Evolutionary conservation across 1,140 invertebrate species (phyloP).

Genomic region (Sinonovacula constricta): DNA sequence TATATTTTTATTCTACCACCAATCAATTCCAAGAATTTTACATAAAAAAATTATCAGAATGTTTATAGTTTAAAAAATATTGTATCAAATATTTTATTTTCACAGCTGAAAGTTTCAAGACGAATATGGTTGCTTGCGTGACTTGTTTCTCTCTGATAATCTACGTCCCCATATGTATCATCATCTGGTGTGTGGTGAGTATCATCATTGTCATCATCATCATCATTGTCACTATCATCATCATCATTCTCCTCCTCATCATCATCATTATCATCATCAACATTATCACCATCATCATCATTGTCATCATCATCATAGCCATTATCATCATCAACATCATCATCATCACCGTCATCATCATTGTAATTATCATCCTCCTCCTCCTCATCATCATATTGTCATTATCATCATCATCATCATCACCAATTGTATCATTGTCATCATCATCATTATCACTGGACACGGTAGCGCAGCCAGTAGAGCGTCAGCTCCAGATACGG

Average conservation of each 20-base stretch:
- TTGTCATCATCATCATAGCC: background rate
- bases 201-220: background rate
- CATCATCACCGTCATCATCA: background rate
- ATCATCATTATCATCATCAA: background rate
- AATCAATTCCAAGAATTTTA: too few relatives aligned
- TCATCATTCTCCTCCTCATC: background rate
- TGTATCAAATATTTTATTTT: too few relatives aligned
- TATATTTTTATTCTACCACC: too few relatives aligned
- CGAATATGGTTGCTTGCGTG: conserved; percentile 46
- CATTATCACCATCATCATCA: background rate
- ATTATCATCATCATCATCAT: too few relatives aligned
- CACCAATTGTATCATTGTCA: too few relatives aligned
- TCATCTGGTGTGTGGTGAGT: conserved; percentile 43
- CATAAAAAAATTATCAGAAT: too few relatives aligned
- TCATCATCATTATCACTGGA: too few relatives aligned
- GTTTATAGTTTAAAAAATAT: too few relatives aligned
- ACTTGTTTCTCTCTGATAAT: conserved; percentile 36
- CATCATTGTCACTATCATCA: background rate
- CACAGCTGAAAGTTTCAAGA: conserved; percentile 48
- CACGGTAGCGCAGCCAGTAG: too few relatives aligned
- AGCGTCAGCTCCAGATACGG: too few relatives aligned
- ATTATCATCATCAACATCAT: background rate
- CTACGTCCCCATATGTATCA: conserved; percentile 36
- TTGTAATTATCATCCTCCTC: background rate
- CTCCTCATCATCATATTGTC: background rate